Evolutionary conservation across 2,113 vertebrate genomes (phyloP).

Genomic region (Gallinago jamesoni): DNA sequence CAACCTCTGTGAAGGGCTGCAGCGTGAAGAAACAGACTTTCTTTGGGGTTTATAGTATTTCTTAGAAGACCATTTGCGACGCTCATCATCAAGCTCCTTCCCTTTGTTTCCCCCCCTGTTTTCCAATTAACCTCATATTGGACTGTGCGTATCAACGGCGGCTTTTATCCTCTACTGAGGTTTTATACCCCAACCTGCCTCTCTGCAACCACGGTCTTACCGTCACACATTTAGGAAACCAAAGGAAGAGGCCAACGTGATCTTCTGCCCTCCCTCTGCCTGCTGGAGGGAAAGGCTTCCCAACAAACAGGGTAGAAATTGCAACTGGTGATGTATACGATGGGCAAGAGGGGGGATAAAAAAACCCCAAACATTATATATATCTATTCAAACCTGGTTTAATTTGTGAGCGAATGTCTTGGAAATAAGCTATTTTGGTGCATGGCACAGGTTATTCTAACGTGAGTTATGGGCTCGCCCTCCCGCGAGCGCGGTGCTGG

Average conservation of each 20-base stretch:
- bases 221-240: not conserved
- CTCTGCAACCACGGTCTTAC: rapidly evolving
- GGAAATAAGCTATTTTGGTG: not conserved
- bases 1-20: not conserved
- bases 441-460: not conserved
- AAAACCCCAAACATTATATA: not conserved
- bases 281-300: not conserved
- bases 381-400: slow-evolving; percentile 13
- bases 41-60: not conserved
- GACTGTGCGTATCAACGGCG: not conserved
- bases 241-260: not conserved
- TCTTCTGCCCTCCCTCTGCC: not conserved
- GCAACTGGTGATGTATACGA: slow-evolving; percentile 4
- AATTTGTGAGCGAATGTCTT: not conserved
- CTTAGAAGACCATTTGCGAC: not conserved
- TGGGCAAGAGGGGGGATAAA: not conserved
- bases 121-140: not conserved
- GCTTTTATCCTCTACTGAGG: not conserved
- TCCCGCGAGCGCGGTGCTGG: not conserved
- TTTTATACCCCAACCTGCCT: not conserved
- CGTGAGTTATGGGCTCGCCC: not conserved
- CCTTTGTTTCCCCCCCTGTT: not conserved
- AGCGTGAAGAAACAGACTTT: not conserved
- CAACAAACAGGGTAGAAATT: not conserved
- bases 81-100: not conserved